Evolutionary conservation across 2,113 vertebrate species (phyloP).

Genomic region (Aldabrachelys gigantea): DNA sequence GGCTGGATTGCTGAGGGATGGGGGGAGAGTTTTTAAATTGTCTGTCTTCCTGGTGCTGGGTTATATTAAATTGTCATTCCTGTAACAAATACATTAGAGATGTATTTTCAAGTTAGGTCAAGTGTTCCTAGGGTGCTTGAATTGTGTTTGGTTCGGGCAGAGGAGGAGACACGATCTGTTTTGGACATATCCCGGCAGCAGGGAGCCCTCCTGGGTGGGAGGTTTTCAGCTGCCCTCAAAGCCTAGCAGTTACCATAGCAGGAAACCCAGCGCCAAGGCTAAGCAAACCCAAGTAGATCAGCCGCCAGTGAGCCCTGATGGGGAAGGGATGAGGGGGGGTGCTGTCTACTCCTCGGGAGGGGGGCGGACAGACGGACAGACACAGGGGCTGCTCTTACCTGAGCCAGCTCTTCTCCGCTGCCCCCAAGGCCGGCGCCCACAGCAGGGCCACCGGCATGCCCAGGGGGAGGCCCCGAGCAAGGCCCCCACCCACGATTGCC

Average conservation of each 20-base stretch:
- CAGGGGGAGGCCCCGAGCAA: rapidly evolving
- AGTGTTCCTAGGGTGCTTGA: neutral
- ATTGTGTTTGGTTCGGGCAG: too few species aligned
- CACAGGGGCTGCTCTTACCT: neutral
- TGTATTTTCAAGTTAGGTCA: neutral
- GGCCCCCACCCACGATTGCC: neutral
- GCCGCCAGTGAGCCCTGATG: neutral
- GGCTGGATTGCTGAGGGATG: neutral
- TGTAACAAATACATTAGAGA: neutral
- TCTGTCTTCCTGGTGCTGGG: neutral
- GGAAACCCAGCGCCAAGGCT: too few species aligned
- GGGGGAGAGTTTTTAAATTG: neutral
- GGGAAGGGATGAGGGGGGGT: too few species aligned
- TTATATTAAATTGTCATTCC: neutral
- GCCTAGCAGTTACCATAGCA: too few species aligned
- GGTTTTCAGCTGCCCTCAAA: too few species aligned
- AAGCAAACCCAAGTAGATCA: too few species aligned
- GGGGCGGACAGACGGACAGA: too few species aligned
- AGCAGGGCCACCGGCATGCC: neutral
- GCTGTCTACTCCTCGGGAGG: too few species aligned
- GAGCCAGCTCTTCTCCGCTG: neutral
- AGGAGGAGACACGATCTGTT: too few species aligned
- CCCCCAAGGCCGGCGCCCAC: neutral
- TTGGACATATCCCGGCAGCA: too few species aligned
- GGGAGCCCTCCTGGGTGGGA: too few species aligned